Evolutionary conservation across 2,797 vertebrate genomes (phyloP).

Genomic region (Eutrigla gurnardus): DNA sequence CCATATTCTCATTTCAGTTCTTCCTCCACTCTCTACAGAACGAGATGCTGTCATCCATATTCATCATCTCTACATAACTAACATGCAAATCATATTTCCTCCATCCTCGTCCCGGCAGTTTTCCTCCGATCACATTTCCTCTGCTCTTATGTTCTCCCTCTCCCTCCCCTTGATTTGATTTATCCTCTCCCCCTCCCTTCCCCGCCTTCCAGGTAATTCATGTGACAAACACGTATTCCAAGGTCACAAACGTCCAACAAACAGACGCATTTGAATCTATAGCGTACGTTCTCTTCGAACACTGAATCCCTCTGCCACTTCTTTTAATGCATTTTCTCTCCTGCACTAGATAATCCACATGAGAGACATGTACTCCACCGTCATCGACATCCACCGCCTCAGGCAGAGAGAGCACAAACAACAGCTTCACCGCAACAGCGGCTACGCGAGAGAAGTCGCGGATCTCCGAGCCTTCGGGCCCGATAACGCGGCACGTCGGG

Average conservation of each 20-base stretch:
- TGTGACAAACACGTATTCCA: constrained; percentile 90
- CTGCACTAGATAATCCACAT: constrained; percentile 91
- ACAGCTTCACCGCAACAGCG: constrained; percentile 76
- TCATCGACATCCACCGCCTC: constrained; percentile 96
- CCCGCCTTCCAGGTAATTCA: constrained; percentile 81
- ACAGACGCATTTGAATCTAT: constrained; percentile 14
- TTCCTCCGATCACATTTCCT: constrained; percentile 61
- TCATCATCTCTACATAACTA: constrained; percentile 44
- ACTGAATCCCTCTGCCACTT: neutral
- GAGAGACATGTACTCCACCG: constrained; percentile 98
- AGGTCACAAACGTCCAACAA: constrained; percentile 88
- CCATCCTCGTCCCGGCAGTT: constrained; percentile 41
- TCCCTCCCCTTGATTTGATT: constrained; percentile 52
- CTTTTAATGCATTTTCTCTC: constrained; percentile 1
- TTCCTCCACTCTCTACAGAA: constrained; percentile 18
- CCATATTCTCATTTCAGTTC: constrained; percentile 15
- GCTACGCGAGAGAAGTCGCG: constrained; percentile 62
- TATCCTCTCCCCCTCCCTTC: constrained; percentile 16
- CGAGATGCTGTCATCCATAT: constrained; percentile 53
- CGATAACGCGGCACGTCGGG: constrained; percentile 83
- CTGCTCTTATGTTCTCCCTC: constrained; percentile 40
- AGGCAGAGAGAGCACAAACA: constrained; percentile 91
- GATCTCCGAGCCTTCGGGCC: constrained; percentile 73
- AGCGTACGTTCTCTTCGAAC: neutral
- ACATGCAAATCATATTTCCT: constrained; percentile 60